Base-by-base conservation (phyloP, 2,113 vertebrate genomes). In the Rhipidura dahli region DNA sequence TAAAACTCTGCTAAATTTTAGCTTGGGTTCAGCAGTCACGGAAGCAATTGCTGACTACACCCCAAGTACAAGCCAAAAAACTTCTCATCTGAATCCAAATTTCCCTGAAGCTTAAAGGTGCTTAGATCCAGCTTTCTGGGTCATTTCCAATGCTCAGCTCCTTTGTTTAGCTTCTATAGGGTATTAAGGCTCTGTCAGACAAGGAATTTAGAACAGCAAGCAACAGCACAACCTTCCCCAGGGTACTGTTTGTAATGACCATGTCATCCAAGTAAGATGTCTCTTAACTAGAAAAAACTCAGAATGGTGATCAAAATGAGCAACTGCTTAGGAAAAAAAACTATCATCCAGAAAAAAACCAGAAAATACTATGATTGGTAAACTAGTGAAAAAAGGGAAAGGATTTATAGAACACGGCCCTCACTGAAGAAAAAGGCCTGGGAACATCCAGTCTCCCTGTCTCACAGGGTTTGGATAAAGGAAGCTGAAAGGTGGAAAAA, bases 41-140 rank as follows among this genome's bases (percentile, higher is more conserved):
- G 73, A 89, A 91, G 54, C 79, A 91, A 91, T 50, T 96, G 94
- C 91, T 96, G 95, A 97, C 91, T 91, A 47, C 9, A 35, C 42
- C 93, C 59, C 59, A 87, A 85, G 71, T 57, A 83, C 9, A 53
- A 94, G 96, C 61, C 89, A 94, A 87, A 91, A 93, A 21, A 4
- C 18, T 63, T 94, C 72, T 96, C 94, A 95, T 89, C 73, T 79
- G 45, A 49, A 89, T 96, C 93, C 94, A 95, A 76, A 45, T 87
- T 93, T 91, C 78, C 77, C 87, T 85, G 75, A 82, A 95, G 70
- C 75, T 83, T 83, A 94, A 92, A 93, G 75, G 77, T 96, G 78
- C 60, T 89, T 82, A 89, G 53, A 96, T 82, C 20, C 66, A 87
- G 45, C 47, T 85, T 96, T 96, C 89, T 91, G 93, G 89, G 78